Evolutionary conservation across 2,113 vertebrate species (phyloP).

Genomic region (Apteryx owenii): DNA sequence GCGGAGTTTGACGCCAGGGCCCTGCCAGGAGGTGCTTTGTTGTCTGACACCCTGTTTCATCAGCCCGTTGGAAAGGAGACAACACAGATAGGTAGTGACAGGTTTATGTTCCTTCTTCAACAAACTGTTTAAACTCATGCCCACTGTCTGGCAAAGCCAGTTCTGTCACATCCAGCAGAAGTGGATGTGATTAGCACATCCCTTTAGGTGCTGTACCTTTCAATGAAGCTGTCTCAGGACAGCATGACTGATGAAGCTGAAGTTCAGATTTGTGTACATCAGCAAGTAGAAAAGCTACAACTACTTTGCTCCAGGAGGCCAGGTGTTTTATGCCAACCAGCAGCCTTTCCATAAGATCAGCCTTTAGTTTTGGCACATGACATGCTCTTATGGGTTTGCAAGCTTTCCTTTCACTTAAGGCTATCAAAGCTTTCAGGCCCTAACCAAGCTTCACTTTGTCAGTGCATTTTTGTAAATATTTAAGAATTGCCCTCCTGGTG

Average conservation of each 20-base stretch:
- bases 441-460: too few relatives aligned
- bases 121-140: neutral
- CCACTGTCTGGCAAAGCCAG: neutral
- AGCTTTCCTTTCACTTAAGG: too few relatives aligned
- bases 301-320: neutral
- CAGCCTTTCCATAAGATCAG: neutral
- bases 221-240: neutral
- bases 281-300: neutral
- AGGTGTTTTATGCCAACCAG: neutral
- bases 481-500: too few relatives aligned
- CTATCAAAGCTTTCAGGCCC: too few relatives aligned
- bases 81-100: too few relatives aligned
- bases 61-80: neutral
- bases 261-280: neutral
- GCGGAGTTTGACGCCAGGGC: neutral
- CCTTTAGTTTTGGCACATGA: neutral
- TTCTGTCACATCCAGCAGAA: neutral
- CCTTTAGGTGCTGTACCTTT: neutral
- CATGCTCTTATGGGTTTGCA: too few relatives aligned
- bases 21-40: neutral
- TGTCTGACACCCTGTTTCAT: neutral
- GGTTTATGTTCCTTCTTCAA: too few relatives aligned
- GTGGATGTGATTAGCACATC: neutral
- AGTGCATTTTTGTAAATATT: too few relatives aligned
- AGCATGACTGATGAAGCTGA: neutral